Evolutionary conservation across 2,888 invertebrate genomes (phyloP).

Genomic region (Frankliniella fusca): DNA sequence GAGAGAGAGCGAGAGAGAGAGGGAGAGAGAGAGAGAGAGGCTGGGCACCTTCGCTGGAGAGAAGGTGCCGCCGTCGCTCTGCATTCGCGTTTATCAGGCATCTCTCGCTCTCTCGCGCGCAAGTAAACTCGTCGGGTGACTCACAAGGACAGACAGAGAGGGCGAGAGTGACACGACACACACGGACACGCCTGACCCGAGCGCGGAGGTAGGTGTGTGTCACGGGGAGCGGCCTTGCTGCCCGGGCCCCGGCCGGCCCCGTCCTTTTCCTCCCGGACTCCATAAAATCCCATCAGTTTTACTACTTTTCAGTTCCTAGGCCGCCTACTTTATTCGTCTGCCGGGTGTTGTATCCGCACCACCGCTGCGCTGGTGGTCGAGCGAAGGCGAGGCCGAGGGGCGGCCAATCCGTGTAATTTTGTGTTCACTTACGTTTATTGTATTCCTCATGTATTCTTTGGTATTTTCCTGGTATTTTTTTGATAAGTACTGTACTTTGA

Average conservation of each 20-base stretch:
- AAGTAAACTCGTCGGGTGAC: background rate
- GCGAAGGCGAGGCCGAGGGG: no score
- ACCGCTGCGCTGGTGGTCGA: background rate
- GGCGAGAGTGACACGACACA: background rate
- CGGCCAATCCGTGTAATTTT: no score
- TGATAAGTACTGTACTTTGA: no score
- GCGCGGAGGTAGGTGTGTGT: background rate
- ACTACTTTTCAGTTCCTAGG: conserved; percentile 15
- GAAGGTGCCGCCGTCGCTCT: background rate
- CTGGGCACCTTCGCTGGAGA: no score
- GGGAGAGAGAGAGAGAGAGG: background rate
- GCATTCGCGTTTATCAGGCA: background rate
- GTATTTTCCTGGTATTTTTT: no score
- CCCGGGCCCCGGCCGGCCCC: no score
- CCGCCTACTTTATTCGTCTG: background rate
- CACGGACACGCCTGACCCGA: background rate
- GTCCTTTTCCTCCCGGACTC: background rate
- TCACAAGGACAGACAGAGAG: background rate
- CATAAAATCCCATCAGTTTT: conserved; percentile 13
- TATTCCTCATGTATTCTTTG: no score
- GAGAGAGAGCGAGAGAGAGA: no score
- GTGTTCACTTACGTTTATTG: no score
- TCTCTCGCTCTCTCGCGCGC: background rate
- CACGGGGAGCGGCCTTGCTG: no score
- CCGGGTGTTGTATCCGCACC: background rate